These are phyloP conservation scores for Echinarachnius parma DNA, from an alignment of 53 echinoderm and acorn worm genomes.

Conservation along the genomic window DNA sequence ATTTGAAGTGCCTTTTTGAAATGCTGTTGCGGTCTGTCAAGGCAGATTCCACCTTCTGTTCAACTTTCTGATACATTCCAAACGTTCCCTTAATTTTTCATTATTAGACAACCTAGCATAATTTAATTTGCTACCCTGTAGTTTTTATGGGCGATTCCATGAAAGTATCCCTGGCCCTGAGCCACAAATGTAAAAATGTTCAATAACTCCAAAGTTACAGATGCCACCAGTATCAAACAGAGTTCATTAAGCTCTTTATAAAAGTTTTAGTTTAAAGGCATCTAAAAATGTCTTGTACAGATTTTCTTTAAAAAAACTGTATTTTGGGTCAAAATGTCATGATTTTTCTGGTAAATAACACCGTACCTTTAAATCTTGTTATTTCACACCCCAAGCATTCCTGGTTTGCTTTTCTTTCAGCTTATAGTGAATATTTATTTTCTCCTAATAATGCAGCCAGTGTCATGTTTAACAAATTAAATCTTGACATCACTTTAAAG, in stretches of 20 bases:
- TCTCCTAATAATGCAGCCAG: conserved; percentile 13
- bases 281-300: conserved; percentile 9
- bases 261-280: conserved; percentile 8
- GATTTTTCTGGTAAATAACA: conserved; percentile 9
- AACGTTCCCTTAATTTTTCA: conserved; percentile 12
- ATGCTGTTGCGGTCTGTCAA: conserved; percentile 4
- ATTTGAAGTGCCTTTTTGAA: conserved; percentile 5
- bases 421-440: conserved; percentile 4
- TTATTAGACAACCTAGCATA: conserved; percentile 10
- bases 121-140: conserved; percentile 9
- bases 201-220: conserved; percentile 11
- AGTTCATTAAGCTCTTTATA: conserved; percentile 9
- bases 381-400: conserved; percentile 9
- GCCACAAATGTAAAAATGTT: conserved; percentile 3
- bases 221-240: conserved; percentile 11
- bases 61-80: conserved; percentile 8
- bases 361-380: conserved; percentile 14
- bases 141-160: conserved; percentile 10
- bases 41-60: conserved; percentile 4
- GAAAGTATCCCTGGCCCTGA: conserved; percentile 12
- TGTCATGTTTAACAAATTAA: conserved; percentile 9
- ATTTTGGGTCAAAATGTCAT: conserved; percentile 14
- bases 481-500: conserved; percentile 14
- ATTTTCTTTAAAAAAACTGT: conserved; percentile 14
- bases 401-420: conserved; percentile 13